A percentile compares a stretch with the other conserved stretches of the same genome.
phyloP scores from a whole-genome alignment of 1,140 invertebrate genomes.

The Lysiphlebus fabarum region DNA sequence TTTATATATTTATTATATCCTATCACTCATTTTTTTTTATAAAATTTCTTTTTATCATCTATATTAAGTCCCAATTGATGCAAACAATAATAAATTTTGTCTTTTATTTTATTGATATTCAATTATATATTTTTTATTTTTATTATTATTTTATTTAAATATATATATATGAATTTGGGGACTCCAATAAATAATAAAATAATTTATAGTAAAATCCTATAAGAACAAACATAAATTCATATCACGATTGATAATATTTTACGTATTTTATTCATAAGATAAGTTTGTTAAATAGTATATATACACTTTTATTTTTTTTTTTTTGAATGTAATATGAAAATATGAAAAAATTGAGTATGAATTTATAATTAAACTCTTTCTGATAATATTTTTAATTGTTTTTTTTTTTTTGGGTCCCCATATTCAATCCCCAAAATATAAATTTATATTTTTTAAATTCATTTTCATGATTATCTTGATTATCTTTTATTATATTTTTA shows the following conservation, averaged over 20 bases:
- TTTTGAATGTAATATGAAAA: constrained; percentile 11
- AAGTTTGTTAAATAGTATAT: constrained; percentile 5
- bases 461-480: constrained; percentile 3
- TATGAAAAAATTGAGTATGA: constrained; percentile 7
- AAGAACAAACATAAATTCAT: too few relatives aligned
- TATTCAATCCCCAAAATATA: not conserved
- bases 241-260: too few relatives aligned
- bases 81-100: constrained; percentile 14
- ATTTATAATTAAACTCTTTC: not conserved
- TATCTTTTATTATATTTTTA: too few relatives aligned
- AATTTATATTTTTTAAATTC: not conserved
- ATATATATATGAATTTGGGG: not conserved
- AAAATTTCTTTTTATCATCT: not conserved
- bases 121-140: not conserved
- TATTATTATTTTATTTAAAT: too few relatives aligned
- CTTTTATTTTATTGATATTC: not conserved
- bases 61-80: constrained; percentile 11
- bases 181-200: not conserved
- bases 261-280: too few relatives aligned
- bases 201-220: too few relatives aligned
- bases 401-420: too few relatives aligned
- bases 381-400: not conserved
- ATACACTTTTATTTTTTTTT: constrained; percentile 1
- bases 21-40: not conserved
- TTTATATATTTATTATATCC: not conserved